phyloP scores from a whole-genome alignment of 2,797 vertebrate species.

The Lepidocolaptes lacrymiger region DNA sequence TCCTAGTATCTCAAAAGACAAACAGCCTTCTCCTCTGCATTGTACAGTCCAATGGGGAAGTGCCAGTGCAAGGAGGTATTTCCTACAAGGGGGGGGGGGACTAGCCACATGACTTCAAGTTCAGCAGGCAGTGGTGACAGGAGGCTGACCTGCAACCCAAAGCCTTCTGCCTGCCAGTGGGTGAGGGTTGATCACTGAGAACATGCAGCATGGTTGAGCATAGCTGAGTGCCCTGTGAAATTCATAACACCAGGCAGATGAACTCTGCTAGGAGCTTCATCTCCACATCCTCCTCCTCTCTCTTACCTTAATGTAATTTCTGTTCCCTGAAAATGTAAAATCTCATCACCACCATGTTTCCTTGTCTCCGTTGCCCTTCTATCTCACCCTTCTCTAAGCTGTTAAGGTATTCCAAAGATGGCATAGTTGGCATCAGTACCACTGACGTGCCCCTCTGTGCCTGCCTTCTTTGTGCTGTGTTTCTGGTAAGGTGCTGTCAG shows the following conservation, averaged over 20 bases:
- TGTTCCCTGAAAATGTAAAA: background rate
- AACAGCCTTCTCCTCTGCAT: background rate
- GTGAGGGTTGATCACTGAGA: background rate
- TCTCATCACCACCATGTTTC: background rate
- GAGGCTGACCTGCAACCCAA: constrained; percentile 33
- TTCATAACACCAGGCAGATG: background rate
- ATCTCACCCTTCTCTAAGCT: background rate
- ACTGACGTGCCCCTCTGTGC: background rate
- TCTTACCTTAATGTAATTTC: background rate
- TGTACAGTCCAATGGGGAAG: background rate
- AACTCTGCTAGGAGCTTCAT: background rate
- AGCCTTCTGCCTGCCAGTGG: background rate
- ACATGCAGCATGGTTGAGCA: background rate
- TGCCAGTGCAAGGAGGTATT: background rate
- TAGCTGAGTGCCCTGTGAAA: background rate
- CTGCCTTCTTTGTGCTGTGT: background rate
- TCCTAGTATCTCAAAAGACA: background rate
- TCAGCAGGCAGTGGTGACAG: background rate
- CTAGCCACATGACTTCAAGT: background rate
- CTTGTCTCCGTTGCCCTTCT: background rate
- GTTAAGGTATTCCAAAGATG: background rate
- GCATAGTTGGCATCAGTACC: background rate
- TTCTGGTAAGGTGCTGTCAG: background rate
- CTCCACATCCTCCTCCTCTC: background rate
- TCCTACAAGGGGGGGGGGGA: background rate